A percentile compares a stretch with the other conserved stretches of the same genome.
phyloP scores from a whole-genome alignment of 2,113 vertebrate species.

The Hucho hucho region DNA sequence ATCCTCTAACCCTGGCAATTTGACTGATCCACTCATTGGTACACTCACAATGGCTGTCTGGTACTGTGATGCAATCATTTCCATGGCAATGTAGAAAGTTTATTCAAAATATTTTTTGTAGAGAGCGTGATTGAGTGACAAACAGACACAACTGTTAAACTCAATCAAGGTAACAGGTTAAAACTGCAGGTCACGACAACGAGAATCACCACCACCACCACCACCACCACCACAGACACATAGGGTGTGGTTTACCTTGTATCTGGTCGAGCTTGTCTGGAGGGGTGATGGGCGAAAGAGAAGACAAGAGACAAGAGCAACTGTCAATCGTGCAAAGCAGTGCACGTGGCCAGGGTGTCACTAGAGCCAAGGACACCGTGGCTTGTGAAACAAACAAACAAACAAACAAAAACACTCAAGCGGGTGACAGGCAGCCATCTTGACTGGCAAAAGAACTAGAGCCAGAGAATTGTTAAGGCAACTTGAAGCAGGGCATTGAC shows the following conservation, averaged over 20 bases:
- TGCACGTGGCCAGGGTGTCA: conserved; percentile 35
- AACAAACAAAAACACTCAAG: not conserved
- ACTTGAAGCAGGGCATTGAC: not conserved
- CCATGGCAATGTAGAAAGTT: too few species aligned
- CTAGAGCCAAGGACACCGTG: conserved; percentile 28
- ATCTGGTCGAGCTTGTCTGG: conserved; percentile 74
- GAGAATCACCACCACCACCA: conserved; percentile 39
- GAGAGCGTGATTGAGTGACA: not conserved
- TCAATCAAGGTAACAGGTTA: conserved; percentile 5
- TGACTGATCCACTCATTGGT: too few species aligned
- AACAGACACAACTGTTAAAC: conserved; percentile 9
- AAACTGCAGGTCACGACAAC: conserved; percentile 13
- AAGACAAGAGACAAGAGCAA: conserved; percentile 71
- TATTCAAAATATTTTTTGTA: too few species aligned
- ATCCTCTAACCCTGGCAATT: too few species aligned
- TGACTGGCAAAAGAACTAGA: not conserved
- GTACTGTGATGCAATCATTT: too few species aligned
- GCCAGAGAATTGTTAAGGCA: not conserved
- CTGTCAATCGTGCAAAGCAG: conserved; percentile 81
- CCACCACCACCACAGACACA: conserved; percentile 20
- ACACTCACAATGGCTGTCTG: too few species aligned
- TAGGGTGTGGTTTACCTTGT: conserved; percentile 74
- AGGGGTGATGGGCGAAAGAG: conserved; percentile 62
- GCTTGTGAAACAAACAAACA: conserved; percentile 24
- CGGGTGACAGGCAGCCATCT: not conserved